phyloP scores from a whole-genome alignment of 2,888 invertebrate genomes.

The Plagiodera versicolora region DNA sequence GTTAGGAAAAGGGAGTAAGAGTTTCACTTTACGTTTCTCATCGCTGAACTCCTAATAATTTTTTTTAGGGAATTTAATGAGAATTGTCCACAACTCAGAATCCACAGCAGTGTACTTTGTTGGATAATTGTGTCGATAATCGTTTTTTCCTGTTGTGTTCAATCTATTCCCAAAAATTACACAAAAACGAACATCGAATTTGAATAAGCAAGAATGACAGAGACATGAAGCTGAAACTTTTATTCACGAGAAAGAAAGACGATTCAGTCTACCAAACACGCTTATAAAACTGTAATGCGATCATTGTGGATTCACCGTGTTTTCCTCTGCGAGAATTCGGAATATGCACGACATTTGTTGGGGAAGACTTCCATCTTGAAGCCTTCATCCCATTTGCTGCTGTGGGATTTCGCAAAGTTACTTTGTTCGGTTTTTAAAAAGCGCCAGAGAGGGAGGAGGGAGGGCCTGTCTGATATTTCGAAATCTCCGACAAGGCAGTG shows the following conservation, averaged over 20 bases:
- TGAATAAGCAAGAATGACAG: too few relatives aligned
- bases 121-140: too few relatives aligned
- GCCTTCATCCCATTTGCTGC: slow-evolving; percentile 1
- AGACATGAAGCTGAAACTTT: too few relatives aligned
- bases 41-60: not conserved
- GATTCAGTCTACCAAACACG: not conserved
- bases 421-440: slow-evolving; percentile 21
- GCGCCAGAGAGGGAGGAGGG: slow-evolving; percentile 11
- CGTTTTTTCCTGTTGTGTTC: too few relatives aligned
- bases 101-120: too few relatives aligned
- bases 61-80: too few relatives aligned
- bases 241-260: not conserved
- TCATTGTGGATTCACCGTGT: not conserved
- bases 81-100: too few relatives aligned
- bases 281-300: not conserved
- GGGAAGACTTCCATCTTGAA: not conserved
- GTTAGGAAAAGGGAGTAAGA: not conserved
- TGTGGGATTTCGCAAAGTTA: slow-evolving; percentile 14
- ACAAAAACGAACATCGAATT: too few relatives aligned
- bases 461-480: slow-evolving; percentile 24
- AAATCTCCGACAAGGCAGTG: slow-evolving; percentile 26
- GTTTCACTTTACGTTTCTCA: not conserved
- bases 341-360: not conserved
- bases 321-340: not conserved
- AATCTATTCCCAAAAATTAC: too few relatives aligned